Conservation (phyloP, 2,797 vertebrate species). For the Heliangelus exortis region DNA sequence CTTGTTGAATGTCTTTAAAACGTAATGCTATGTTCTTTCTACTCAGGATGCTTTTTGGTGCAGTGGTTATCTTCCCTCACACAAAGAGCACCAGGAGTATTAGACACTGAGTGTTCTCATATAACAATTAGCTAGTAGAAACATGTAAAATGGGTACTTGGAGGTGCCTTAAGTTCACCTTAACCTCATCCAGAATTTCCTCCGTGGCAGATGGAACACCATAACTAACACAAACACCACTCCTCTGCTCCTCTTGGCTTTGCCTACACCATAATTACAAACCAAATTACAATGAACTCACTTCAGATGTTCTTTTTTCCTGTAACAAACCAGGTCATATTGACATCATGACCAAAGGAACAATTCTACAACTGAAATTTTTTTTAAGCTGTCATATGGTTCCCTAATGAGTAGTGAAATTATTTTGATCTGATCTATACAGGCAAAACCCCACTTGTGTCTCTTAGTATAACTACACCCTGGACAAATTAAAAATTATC, state of each 20-base stretch:
- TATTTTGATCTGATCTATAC: slow-evolving; percentile 18
- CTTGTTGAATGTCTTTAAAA: neutral
- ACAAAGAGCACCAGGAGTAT: neutral
- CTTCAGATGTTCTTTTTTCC: neutral
- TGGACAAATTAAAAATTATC: neutral
- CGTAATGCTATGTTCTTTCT: neutral
- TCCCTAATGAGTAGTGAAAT: slow-evolving; percentile 1
- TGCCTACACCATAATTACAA: neutral
- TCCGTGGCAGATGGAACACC: neutral
- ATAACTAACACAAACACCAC: rapidly evolving
- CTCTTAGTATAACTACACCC: neutral
- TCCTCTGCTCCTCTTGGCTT: neutral
- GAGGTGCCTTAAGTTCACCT: neutral
- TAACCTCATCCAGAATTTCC: neutral
- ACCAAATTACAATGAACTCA: neutral
- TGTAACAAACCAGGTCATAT: neutral
- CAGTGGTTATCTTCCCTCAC: neutral
- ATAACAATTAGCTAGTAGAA: neutral
- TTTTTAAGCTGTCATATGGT: slow-evolving; percentile 8
- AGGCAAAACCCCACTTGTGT: neutral
- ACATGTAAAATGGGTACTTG: neutral
- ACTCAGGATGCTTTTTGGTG: neutral
- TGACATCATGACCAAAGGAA: neutral
- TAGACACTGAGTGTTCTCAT: neutral
- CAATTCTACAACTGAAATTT: neutral